Conservation (phyloP, 2,888 invertebrate species). For the Drosophila anomalata region DNA sequence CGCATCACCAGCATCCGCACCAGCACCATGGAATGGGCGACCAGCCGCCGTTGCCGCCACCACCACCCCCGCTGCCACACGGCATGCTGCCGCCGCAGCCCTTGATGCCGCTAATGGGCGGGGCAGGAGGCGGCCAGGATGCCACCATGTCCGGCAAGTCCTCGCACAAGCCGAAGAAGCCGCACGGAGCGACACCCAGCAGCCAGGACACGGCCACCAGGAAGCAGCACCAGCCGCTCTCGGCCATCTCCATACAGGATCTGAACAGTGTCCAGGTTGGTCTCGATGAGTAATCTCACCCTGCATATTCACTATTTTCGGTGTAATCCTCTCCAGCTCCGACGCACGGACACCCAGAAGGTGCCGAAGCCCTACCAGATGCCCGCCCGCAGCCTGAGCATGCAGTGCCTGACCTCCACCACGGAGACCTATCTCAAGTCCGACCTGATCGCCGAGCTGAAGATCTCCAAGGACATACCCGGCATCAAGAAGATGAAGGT, state of each 20-base stretch:
- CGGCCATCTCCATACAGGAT: conserved; percentile 94
- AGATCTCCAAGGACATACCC: conserved; percentile 95
- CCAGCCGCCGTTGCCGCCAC: conserved; percentile 83
- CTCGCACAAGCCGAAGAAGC: conserved; percentile 65
- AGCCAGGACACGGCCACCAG: conserved; percentile 84
- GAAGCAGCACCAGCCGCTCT: conserved; percentile 90
- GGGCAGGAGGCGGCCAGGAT: conserved; percentile 85
- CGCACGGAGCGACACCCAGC: conserved; percentile 56
- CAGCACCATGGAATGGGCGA: conserved; percentile 74
- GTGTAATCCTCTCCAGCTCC: conserved; percentile 84
- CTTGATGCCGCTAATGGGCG: conserved; percentile 60
- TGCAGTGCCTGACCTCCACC: conserved; percentile 88
- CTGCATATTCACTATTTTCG: background rate
- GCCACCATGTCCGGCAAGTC: conserved; percentile 78
- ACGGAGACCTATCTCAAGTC: conserved; percentile 91
- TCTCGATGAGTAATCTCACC: background rate
- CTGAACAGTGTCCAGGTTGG: conserved; percentile 89
- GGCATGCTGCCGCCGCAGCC: conserved; percentile 76
- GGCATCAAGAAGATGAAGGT: conserved; percentile 97
- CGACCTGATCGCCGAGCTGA: conserved; percentile 95
- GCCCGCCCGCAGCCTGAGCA: conserved; percentile 90
- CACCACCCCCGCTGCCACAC: conserved; percentile 85
- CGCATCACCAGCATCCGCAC: conserved; percentile 41
- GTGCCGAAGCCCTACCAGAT: conserved; percentile 93
- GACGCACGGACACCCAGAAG: conserved; percentile 89